Conservation (phyloP, 2,113 vertebrate genomes). For the Taurulus bubalis region DNA sequence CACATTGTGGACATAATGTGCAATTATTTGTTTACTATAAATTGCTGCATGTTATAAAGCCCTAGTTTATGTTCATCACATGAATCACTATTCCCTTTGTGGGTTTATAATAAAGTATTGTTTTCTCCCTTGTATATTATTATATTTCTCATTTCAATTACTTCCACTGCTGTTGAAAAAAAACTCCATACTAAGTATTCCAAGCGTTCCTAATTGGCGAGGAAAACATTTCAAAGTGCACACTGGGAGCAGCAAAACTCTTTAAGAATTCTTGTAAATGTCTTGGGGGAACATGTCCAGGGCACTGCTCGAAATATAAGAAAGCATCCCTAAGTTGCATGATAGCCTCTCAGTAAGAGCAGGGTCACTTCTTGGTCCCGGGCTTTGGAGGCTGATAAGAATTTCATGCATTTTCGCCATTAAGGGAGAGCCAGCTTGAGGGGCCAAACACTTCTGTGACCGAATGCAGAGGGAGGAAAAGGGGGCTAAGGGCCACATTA, state of each 20-base stretch:
- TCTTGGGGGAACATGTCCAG: constrained; percentile 22
- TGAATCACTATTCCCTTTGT: constrained; percentile 36
- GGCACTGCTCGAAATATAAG: constrained; percentile 37
- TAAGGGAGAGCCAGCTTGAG: constrained; percentile 28
- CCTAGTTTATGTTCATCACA: constrained; percentile 28
- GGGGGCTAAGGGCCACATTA: constrained; percentile 81
- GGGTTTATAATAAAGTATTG: constrained; percentile 30
- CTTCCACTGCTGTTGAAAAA: constrained; percentile 30
- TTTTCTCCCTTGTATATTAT: constrained; percentile 2
- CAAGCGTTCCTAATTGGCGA: constrained; percentile 42
- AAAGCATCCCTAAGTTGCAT: constrained; percentile 32
- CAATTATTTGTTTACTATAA: constrained; percentile 11
- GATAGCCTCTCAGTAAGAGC: constrained; percentile 43
- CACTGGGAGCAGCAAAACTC: constrained; percentile 41
- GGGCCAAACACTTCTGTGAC: constrained; percentile 67
- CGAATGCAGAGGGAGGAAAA: constrained; percentile 75
- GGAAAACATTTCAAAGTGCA: constrained; percentile 50
- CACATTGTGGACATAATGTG: neutral
- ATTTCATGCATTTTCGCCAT: constrained; percentile 65
- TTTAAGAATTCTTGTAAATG: constrained; percentile 31
- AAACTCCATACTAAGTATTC: constrained; percentile 11
- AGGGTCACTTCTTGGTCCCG: constrained; percentile 40
- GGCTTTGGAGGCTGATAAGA: constrained; percentile 65
- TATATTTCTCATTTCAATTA: constrained; percentile 24
- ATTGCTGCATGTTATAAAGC: neutral